Evolutionary conservation across 2,888 invertebrate genomes (phyloP).

Genomic region (Acholoe squamosa): DNA sequence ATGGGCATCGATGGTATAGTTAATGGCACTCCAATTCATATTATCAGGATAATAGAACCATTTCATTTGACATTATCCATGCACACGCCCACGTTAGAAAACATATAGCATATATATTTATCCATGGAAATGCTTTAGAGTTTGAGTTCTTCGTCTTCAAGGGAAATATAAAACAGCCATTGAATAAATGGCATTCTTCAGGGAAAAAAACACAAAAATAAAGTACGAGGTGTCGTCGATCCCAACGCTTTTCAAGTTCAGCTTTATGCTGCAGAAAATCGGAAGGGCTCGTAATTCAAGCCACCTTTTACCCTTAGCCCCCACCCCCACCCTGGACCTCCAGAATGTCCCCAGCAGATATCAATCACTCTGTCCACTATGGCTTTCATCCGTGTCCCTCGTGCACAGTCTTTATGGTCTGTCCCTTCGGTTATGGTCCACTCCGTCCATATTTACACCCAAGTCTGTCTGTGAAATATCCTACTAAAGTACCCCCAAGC

Average conservation of each 20-base stretch:
- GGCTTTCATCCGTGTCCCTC: slow-evolving; percentile 48
- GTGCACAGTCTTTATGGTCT: slow-evolving; percentile 25
- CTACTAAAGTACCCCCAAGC: neutral
- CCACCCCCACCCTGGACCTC: neutral
- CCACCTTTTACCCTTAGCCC: neutral
- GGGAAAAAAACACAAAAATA: neutral
- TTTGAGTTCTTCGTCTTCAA: too few species aligned
- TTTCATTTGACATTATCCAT: too few species aligned
- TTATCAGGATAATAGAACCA: too few species aligned
- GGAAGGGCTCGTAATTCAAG: neutral
- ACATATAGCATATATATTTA: too few species aligned
- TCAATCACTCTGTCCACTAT: slow-evolving; percentile 20
- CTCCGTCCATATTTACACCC: slow-evolving; percentile 49
- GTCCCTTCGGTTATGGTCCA: slow-evolving; percentile 53
- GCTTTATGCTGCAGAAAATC: neutral
- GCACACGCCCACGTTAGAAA: too few species aligned
- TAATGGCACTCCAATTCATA: too few species aligned
- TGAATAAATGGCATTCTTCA: too few species aligned
- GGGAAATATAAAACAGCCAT: too few species aligned
- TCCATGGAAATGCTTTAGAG: too few species aligned
- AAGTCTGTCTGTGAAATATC: slow-evolving; percentile 9
- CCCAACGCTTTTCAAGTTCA: slow-evolving; percentile 9
- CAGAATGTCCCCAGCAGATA: neutral
- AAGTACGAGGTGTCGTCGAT: neutral
- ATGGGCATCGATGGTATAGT: too few species aligned